Evolutionary conservation across 2,113 vertebrate species (phyloP).

Genomic region (Rafetus swinhoei): DNA sequence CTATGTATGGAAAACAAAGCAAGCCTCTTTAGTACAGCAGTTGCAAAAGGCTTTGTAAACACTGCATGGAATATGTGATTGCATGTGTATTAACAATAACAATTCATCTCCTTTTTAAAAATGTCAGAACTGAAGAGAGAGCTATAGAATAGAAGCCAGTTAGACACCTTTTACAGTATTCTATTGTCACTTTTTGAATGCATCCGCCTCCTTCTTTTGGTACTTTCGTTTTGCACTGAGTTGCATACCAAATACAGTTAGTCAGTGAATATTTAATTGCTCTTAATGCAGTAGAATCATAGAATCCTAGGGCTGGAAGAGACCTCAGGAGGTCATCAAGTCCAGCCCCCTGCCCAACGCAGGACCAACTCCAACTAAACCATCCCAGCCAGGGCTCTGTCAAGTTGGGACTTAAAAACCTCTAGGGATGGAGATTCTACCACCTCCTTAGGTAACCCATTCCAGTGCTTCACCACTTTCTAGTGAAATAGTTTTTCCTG

Average conservation of each 20-base stretch:
- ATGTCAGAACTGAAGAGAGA: background rate
- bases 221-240: conserved; percentile 22
- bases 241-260: conserved; percentile 17
- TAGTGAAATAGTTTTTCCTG: too few relatives aligned
- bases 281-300: background rate
- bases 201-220: background rate
- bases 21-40: background rate
- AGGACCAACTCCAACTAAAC: too few relatives aligned
- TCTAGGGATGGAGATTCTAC: too few relatives aligned
- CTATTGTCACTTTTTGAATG: background rate
- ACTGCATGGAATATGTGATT: conserved; percentile 10
- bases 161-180: background rate
- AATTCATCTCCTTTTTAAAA: conserved; percentile 8
- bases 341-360: too few relatives aligned
- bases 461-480: too few relatives aligned
- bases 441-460: too few relatives aligned
- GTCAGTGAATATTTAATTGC: conserved; percentile 52
- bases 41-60: conserved; percentile 9
- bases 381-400: too few relatives aligned
- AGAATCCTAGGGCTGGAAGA: too few relatives aligned
- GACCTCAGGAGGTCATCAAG: too few relatives aligned
- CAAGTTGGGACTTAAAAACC: too few relatives aligned
- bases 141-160: conserved; percentile 1
- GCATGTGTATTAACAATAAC: background rate
- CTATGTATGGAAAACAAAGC: background rate